Evolutionary conservation across 2,113 vertebrate genomes (phyloP).

Genomic region (Lycaon pictus): DNA sequence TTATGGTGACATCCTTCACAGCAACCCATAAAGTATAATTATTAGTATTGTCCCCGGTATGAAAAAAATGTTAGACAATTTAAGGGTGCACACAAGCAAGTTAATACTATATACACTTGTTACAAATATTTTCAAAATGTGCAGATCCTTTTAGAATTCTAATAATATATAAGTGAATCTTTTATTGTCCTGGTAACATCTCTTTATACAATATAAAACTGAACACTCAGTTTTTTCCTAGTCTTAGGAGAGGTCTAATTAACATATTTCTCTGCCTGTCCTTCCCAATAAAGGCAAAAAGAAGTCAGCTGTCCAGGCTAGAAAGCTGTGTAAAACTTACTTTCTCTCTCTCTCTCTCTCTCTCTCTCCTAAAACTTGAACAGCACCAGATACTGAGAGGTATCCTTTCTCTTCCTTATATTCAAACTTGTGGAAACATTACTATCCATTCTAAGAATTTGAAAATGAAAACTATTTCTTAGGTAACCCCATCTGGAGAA

Average conservation of each 20-base stretch:
- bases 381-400: not conserved
- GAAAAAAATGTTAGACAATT: not conserved
- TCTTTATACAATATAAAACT: not conserved
- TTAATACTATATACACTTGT: not conserved
- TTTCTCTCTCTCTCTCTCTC: not conserved
- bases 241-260: not conserved
- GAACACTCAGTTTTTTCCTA: not conserved
- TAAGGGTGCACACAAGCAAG: not conserved
- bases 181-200: not conserved
- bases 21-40: not conserved
- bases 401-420: not conserved
- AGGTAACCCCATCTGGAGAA: not conserved
- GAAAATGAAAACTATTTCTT: not conserved
- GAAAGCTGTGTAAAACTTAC: not conserved
- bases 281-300: not conserved
- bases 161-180: not conserved
- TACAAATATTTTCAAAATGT: conserved; percentile 2
- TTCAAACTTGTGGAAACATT: not conserved
- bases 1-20: not conserved
- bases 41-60: not conserved
- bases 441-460: not conserved
- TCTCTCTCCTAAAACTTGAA: not conserved
- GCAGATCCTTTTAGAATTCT: conserved; percentile 1
- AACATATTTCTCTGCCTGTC: not conserved
- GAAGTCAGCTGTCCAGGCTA: not conserved